phyloP scores from a whole-genome alignment of 2,113 vertebrate species.

The Amphiprion percula region DNA sequence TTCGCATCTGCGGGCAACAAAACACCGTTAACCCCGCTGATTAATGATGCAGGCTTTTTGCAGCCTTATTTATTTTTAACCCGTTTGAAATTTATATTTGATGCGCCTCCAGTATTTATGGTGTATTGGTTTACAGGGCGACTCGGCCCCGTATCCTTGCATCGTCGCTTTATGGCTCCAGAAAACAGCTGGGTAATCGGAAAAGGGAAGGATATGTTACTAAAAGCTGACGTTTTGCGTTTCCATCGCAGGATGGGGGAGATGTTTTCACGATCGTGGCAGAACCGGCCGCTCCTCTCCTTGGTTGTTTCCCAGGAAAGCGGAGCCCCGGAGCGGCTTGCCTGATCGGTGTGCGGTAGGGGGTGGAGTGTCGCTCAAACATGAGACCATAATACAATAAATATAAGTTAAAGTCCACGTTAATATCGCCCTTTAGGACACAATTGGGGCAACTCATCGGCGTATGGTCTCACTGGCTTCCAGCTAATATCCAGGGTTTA shows the following conservation, averaged over 20 bases:
- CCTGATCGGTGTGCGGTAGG: slow-evolving; percentile 39
- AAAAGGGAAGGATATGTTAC: slow-evolving; percentile 19
- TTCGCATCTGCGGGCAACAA: slow-evolving; percentile 56
- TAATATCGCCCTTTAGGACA: background rate
- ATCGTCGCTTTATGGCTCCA: slow-evolving; percentile 20
- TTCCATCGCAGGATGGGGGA: slow-evolving; percentile 12
- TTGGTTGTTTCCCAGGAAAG: slow-evolving; percentile 50
- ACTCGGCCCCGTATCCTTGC: slow-evolving; percentile 2
- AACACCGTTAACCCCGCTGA: slow-evolving; percentile 62
- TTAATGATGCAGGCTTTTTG: slow-evolving; percentile 69
- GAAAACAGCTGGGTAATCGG: slow-evolving; percentile 35
- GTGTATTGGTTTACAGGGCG: slow-evolving; percentile 67
- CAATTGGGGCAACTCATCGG: background rate
- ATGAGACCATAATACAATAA: slow-evolving; percentile 15
- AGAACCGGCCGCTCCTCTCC: slow-evolving; percentile 48
- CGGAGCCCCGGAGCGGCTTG: slow-evolving; percentile 62
- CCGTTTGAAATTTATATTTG: slow-evolving; percentile 79
- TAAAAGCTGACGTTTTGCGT: slow-evolving; percentile 24
- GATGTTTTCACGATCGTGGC: slow-evolving; percentile 24
- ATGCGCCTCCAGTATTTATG: slow-evolving; percentile 75
- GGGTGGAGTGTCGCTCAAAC: slow-evolving; percentile 39
- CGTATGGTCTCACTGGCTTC: background rate
- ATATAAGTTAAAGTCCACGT: slow-evolving; percentile 23
- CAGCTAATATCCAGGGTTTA: slow-evolving; percentile 32
- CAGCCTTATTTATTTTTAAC: slow-evolving; percentile 81